phyloP scores from a whole-genome alignment of 2,113 vertebrate species.

The Rhineura floridana region DNA sequence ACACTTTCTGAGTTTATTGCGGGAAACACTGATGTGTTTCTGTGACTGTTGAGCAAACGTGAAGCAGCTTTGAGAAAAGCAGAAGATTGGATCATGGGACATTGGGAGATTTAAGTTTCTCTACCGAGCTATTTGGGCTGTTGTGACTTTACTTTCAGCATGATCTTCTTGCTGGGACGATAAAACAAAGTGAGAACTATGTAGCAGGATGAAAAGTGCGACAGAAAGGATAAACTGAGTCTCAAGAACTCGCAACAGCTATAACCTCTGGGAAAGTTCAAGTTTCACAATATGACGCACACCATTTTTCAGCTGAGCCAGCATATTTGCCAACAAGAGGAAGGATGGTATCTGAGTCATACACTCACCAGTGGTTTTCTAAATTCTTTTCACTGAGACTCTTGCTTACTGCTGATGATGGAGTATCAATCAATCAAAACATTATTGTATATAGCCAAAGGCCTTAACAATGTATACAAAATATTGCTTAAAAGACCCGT shows the following conservation, averaged over 20 bases:
- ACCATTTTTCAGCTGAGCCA: slow-evolving; percentile 19
- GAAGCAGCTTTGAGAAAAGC: neutral
- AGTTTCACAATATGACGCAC: slow-evolving; percentile 3
- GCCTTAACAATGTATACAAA: too few relatives aligned
- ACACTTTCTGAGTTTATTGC: neutral
- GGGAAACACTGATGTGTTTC: too few relatives aligned
- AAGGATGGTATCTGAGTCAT: slow-evolving; percentile 9
- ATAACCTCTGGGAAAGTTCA: slow-evolving; percentile 8
- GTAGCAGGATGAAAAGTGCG: neutral
- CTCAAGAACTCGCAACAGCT: neutral
- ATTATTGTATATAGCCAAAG: too few relatives aligned
- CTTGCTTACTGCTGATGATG: neutral
- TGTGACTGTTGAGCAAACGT: neutral
- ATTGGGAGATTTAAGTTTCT: neutral
- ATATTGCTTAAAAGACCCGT: too few relatives aligned
- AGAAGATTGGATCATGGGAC: neutral
- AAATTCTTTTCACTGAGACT: neutral
- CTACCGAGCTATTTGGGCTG: neutral
- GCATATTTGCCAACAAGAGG: slow-evolving; percentile 11
- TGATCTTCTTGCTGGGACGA: neutral
- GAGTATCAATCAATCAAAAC: too few relatives aligned
- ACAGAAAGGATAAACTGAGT: neutral
- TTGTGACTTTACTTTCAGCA: neutral
- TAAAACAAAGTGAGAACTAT: neutral
- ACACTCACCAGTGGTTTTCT: neutral